Conservation (phyloP, 2,888 invertebrate genomes). For the Synergus laeviventris region DNA sequence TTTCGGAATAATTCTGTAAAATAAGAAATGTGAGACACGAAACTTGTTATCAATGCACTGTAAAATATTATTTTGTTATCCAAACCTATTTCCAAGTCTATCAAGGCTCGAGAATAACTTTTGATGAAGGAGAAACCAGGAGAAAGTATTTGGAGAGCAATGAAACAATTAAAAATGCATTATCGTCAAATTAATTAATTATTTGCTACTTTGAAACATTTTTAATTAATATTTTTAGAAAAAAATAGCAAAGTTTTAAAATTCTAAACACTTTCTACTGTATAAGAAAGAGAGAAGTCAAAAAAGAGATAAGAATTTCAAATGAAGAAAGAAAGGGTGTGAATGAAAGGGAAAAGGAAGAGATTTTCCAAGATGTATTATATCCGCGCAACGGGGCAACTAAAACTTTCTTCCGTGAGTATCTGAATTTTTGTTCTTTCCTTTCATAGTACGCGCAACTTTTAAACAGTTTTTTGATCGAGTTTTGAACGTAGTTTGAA, state of each 20-base stretch:
- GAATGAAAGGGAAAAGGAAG: slow-evolving; percentile 30
- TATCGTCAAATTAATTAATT: background rate
- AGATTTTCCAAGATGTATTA: slow-evolving; percentile 38
- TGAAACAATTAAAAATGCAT: no score
- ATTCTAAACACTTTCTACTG: background rate
- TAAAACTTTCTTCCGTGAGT: slow-evolving; percentile 44
- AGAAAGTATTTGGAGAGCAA: no score
- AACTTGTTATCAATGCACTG: slow-evolving; percentile 37
- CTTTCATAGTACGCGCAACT: slow-evolving; percentile 19
- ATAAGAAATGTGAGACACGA: slow-evolving; percentile 12
- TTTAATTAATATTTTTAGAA: background rate
- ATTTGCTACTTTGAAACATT: background rate
- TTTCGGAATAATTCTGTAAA: background rate
- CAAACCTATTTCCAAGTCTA: background rate
- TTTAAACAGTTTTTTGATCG: slow-evolving; percentile 46
- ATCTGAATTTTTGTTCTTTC: slow-evolving; percentile 19
- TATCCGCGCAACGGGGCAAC: slow-evolving; percentile 32
- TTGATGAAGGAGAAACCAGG: no score
- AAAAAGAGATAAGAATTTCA: background rate
- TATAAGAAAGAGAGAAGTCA: no score
- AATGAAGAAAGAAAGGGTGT: slow-evolving; percentile 4
- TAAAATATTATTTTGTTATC: slow-evolving; percentile 11
- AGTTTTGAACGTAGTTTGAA: slow-evolving; percentile 44
- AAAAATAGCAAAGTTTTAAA: background rate
- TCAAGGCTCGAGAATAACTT: background rate